phyloP scores from a whole-genome alignment of 2,113 vertebrate genomes.

The Serinus canaria region DNA sequence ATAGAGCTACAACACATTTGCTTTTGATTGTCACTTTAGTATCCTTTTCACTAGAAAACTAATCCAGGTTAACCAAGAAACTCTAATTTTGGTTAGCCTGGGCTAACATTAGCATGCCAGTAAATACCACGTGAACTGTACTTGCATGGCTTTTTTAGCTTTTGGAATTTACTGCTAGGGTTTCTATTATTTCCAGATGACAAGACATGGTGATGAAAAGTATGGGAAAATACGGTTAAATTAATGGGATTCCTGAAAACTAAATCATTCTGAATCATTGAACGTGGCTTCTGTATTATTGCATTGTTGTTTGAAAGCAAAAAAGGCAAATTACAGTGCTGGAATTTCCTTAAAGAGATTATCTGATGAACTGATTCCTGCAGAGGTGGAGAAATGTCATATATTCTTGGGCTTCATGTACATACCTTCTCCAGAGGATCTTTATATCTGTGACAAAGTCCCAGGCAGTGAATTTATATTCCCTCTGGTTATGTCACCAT shows the following conservation, averaged over 20 bases:
- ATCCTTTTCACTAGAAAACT: conserved; percentile 64
- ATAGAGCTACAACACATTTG: conserved; percentile 29
- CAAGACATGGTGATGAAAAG: conserved; percentile 76
- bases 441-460: conserved; percentile 1
- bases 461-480: conserved; percentile 16
- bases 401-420: not conserved
- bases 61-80: conserved; percentile 72
- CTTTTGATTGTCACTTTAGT: conserved; percentile 55
- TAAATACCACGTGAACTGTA: conserved; percentile 57
- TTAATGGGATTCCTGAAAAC: conserved; percentile 75
- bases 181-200: conserved; percentile 86
- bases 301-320: conserved; percentile 70
- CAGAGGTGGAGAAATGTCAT: conserved; percentile 60
- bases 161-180: conserved; percentile 67
- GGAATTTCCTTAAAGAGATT: conserved; percentile 69
- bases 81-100: conserved; percentile 72
- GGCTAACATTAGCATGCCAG: conserved; percentile 69
- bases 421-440: conserved; percentile 6
- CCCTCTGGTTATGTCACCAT: not conserved
- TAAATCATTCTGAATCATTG: conserved; percentile 73
- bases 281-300: conserved; percentile 66
- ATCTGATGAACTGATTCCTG: conserved; percentile 60
- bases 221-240: conserved; percentile 78
- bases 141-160: conserved; percentile 53
- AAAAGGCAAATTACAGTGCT: conserved; percentile 62